Evolutionary conservation across 2,113 vertebrate species (phyloP).

Genomic region (Ardeotis arabs): DNA sequence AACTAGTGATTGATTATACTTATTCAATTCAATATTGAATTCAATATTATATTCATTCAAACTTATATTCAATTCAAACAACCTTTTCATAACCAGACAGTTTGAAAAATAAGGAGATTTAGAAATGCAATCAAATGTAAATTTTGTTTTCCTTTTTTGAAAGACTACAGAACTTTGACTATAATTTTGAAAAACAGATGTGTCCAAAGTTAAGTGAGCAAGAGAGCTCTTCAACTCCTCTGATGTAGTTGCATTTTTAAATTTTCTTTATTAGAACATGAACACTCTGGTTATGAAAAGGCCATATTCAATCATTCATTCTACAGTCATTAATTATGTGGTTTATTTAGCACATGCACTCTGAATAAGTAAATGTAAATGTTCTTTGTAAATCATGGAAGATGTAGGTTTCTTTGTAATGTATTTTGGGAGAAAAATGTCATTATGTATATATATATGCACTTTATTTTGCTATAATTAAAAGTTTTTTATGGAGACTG

Average conservation of each 20-base stretch:
- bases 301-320: conserved; percentile 23
- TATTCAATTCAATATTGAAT: background rate
- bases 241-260: background rate
- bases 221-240: conserved; percentile 11
- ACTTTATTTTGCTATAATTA: background rate
- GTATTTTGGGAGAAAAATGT: background rate
- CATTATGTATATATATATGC: background rate
- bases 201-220: conserved; percentile 19
- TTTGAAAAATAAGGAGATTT: background rate
- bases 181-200: conserved; percentile 40
- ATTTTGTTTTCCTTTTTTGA: conserved; percentile 9
- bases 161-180: background rate
- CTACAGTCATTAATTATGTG: conserved; percentile 38
- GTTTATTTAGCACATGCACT: conserved; percentile 14
- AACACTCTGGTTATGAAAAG: conserved; percentile 45
- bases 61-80: background rate
- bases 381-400: background rate
- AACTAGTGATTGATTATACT: background rate
- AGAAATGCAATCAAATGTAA: background rate
- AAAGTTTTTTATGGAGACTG: background rate
- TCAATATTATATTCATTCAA: background rate
- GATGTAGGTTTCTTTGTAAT: background rate
- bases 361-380: conserved; percentile 46
- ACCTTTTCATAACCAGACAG: background rate
- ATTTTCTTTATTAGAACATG: conserved; percentile 20